Conservation (phyloP, 2,797 vertebrate species). For the Neoniphon sammara region DNA sequence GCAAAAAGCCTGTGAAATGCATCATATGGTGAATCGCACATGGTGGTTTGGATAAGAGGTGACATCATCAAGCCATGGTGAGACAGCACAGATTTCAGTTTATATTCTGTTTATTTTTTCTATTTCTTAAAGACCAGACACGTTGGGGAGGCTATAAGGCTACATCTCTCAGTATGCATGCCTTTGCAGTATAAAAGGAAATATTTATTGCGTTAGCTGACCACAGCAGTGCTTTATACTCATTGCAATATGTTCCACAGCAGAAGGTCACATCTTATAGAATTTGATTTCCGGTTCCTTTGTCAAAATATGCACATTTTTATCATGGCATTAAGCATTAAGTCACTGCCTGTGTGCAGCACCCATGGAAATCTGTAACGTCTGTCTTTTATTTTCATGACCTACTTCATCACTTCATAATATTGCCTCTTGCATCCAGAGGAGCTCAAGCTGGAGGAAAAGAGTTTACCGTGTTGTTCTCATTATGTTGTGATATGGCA, state of each 20-base stretch:
- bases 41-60: not conserved
- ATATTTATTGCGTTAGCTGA: not conserved
- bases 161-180: not conserved
- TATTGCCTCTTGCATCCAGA: conserved; percentile 59
- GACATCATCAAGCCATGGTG: not conserved
- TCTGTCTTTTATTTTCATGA: conserved; percentile 63
- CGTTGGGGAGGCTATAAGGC: not conserved
- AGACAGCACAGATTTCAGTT: not conserved
- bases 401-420: conserved; percentile 59
- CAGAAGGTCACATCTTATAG: conserved; percentile 42
- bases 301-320: conserved; percentile 58
- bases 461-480: conserved; percentile 64
- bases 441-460: conserved; percentile 50
- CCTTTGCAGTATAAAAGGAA: conserved; percentile 1
- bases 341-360: conserved; percentile 43
- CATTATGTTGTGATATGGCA: conserved; percentile 68
- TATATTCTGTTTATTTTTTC: not conserved
- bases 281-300: conserved; percentile 58
- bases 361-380: conserved; percentile 61
- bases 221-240: not conserved
- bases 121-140: conserved; percentile 9
- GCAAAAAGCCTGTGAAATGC: conserved; percentile 13
- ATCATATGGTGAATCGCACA: conserved; percentile 11
- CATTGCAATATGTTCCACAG: conserved; percentile 22
- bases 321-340: conserved; percentile 53